Percentiles rank a stretch among this genome's conserved stretches.
phyloP scores from a whole-genome alignment of 92 coral and sea anemone species.

The Galaxea fascicularis region DNA sequence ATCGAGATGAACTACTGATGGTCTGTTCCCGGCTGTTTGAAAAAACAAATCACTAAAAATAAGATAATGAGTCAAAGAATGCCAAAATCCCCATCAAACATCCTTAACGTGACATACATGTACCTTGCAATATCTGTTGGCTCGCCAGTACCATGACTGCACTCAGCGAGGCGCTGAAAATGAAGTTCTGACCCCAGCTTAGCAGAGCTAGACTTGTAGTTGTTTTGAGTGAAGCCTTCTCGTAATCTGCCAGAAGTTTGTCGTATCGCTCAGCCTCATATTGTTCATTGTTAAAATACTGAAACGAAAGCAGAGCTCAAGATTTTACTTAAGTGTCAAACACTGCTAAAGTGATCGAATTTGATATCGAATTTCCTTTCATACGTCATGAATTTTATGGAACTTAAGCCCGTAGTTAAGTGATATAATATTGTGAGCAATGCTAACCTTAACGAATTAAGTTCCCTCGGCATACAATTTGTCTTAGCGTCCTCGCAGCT shows the following conservation, averaged over 20 bases:
- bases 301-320: neutral
- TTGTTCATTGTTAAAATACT: slow-evolving; percentile 96
- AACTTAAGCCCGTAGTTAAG: no score
- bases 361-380: no score
- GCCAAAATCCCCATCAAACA: neutral
- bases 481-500: no score
- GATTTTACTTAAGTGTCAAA: neutral
- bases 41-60: no score
- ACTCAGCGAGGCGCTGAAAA: slow-evolving; percentile 90
- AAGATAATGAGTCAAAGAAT: no score
- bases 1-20: no score
- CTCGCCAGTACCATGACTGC: slow-evolving; percentile 93
- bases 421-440: no score
- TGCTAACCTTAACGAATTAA: no score
- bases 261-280: slow-evolving; percentile 91
- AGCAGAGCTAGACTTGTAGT: slow-evolving; percentile 93
- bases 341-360: neutral
- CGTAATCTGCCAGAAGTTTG: slow-evolving; percentile 82
- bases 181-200: slow-evolving; percentile 97
- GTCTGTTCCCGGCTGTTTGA: no score
- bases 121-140: slow-evolving; percentile 90
- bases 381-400: no score
- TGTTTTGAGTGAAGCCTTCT: slow-evolving; percentile 92
- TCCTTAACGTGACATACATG: neutral
- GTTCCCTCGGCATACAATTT: no score